Percentiles rank a stretch among this genome's conserved stretches.
Conservation (phyloP, 2,888 invertebrate species). For the Aspidiotus destructor region DNA sequence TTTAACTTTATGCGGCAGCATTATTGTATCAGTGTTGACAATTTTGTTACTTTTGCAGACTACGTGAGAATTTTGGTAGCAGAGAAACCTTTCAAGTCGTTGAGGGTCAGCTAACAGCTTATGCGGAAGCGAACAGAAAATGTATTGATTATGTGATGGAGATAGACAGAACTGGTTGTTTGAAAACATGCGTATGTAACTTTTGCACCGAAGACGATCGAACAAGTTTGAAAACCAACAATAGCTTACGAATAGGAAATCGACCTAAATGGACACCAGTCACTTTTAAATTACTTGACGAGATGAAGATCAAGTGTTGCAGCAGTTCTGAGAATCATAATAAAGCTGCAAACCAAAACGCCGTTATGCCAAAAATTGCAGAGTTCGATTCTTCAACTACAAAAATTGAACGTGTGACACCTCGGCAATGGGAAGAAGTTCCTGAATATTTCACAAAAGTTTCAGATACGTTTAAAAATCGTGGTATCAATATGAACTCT, state of each 20-base stretch:
- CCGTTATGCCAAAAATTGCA: not conserved
- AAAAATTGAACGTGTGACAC: not conserved
- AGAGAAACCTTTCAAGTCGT: slow-evolving; percentile 4
- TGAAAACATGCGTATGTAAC: slow-evolving; percentile 12
- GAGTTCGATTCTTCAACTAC: not conserved
- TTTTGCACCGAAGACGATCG: slow-evolving; percentile 22
- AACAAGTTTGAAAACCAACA: not conserved
- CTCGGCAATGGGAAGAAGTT: not conserved
- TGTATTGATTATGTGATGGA: slow-evolving; percentile 5
- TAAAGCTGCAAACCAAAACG: not conserved
- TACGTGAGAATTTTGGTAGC: not conserved
- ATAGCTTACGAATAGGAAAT: slow-evolving; percentile 14
- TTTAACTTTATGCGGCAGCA: not conserved
- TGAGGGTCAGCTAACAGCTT: slow-evolving; percentile 11
- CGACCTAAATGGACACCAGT: slow-evolving; percentile 13
- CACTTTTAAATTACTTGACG: not conserved
- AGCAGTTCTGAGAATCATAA: not conserved
- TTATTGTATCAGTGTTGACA: not conserved
- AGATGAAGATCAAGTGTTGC: not conserved
- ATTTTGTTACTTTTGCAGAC: not conserved
- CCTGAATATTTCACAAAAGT: not conserved
- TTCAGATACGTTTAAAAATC: not conserved
- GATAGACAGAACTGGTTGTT: slow-evolving; percentile 19
- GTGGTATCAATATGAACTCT: too few species aligned
- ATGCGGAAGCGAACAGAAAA: slow-evolving; percentile 2